Conservation (phyloP, 92 coral and sea anemone genomes). For the Galaxea fascicularis region DNA sequence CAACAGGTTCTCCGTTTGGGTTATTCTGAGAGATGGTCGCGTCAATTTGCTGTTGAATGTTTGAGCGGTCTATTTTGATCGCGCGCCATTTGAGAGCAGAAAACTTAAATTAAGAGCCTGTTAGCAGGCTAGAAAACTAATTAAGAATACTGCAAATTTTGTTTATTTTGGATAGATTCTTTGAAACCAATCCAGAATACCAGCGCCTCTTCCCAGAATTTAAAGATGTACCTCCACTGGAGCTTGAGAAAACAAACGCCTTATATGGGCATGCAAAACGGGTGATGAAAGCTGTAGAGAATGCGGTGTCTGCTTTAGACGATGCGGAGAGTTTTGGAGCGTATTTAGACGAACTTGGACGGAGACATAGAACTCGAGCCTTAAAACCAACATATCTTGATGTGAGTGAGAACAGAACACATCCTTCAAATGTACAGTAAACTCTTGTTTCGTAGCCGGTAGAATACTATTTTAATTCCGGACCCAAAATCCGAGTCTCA, state of each 20-base stretch:
- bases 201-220: conserved; percentile 88
- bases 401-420: conserved; percentile 49
- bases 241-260: conserved; percentile 73
- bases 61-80: too few relatives aligned
- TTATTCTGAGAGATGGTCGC: too few relatives aligned
- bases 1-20: too few relatives aligned
- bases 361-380: conserved; percentile 79
- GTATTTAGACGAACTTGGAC: conserved; percentile 86
- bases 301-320: conserved; percentile 77
- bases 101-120: too few relatives aligned
- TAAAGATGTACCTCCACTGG: conserved; percentile 59
- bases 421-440: too few relatives aligned
- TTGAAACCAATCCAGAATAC: conserved; percentile 78
- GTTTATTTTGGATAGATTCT: conserved; percentile 58
- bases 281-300: conserved; percentile 88
- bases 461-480: too few relatives aligned
- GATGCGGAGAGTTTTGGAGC: conserved; percentile 74
- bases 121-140: too few relatives aligned
- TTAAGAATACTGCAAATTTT: not conserved
- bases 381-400: conserved; percentile 78
- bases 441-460: too few relatives aligned
- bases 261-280: conserved; percentile 86
- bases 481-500: too few relatives aligned
- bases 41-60: too few relatives aligned
- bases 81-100: too few relatives aligned